A percentile compares a stretch with the other conserved stretches of the same genome.
phyloP scores from a whole-genome alignment of 2,888 invertebrate genomes.

The Penaeus monodon region DNA sequence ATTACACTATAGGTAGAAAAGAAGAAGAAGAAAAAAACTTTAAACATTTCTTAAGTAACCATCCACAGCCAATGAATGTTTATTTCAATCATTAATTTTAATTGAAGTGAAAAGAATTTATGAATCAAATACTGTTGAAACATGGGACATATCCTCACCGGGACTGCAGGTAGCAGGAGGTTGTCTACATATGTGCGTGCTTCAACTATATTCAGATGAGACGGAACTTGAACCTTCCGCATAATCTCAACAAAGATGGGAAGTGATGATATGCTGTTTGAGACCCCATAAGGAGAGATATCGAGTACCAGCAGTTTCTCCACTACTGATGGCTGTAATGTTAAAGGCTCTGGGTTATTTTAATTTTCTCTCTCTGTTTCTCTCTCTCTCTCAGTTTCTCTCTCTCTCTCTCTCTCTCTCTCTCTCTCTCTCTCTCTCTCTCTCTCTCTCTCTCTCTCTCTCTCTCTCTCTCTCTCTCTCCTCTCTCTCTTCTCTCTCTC shows the following conservation, averaged over 20 bases:
- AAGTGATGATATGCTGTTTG: conserved; percentile 69
- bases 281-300: conserved; percentile 75
- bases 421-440: no score
- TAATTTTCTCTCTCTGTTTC: background rate
- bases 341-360: no score
- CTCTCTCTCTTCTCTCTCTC: no score
- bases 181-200: conserved; percentile 79
- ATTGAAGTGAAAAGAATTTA: no score
- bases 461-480: no score
- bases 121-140: background rate
- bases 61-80: no score
- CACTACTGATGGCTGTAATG: conserved; percentile 70
- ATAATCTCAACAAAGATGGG: conserved; percentile 79
- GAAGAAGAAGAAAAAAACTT: no score
- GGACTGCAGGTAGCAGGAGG: conserved; percentile 75
- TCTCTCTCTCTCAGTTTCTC: background rate
- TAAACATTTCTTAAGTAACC: no score
- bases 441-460: no score
- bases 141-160: conserved; percentile 64
- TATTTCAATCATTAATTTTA: no score
- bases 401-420: background rate
- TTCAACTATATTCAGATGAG: conserved; percentile 78
- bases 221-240: conserved; percentile 75
- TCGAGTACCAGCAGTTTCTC: conserved; percentile 80
- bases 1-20: no score